Percentiles rank a stretch among this genome's conserved stretches.
These are phyloP conservation scores for Phyllostomus hastatus DNA, from an alignment of 2,113 vertebrate genomes.

Conservation along the genomic window DNA sequence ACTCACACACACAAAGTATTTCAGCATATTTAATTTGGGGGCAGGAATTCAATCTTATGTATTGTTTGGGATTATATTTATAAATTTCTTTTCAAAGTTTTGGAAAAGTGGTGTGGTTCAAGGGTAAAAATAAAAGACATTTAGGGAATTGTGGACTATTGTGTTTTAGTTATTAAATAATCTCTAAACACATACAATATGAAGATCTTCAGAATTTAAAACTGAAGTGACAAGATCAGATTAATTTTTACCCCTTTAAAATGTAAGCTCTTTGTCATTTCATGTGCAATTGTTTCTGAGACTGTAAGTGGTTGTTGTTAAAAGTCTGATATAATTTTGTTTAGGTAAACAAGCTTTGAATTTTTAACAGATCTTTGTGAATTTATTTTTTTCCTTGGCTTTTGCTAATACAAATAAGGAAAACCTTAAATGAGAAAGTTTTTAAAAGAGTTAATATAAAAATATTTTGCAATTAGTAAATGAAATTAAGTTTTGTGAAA, in stretches of 20 bases:
- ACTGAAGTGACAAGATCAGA: background rate
- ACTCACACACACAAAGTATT: background rate
- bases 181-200: background rate
- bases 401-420: background rate
- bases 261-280: background rate
- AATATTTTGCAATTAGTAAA: background rate
- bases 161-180: conserved; percentile 15
- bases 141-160: background rate
- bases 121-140: background rate
- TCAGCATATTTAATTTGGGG: background rate
- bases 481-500: background rate
- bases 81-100: background rate
- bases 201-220: background rate
- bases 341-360: background rate
- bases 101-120: background rate
- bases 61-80: background rate
- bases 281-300: background rate
- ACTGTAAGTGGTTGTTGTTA: background rate
- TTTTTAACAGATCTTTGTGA: background rate
- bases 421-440: background rate
- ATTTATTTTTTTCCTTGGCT: background rate
- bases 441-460: background rate
- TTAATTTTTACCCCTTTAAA: background rate
- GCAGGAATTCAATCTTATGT: background rate
- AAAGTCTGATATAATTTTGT: background rate